Conservation (phyloP, 1,140 invertebrate species). For the Wasmannia auropunctata region DNA sequence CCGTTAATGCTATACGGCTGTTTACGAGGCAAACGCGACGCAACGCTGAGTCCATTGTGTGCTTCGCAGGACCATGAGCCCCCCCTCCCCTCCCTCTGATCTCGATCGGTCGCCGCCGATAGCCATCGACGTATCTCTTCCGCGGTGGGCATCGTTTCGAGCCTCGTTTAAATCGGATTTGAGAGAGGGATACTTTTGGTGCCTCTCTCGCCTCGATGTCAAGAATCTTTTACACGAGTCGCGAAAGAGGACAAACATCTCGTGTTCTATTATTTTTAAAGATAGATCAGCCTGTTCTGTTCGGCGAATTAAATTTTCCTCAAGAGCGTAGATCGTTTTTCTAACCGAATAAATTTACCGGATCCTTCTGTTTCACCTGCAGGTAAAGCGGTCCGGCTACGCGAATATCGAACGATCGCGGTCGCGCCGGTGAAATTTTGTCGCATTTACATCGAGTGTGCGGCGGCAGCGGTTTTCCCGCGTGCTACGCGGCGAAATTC, state of each 20-base stretch:
- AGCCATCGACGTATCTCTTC: not conserved
- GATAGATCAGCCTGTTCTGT: too few relatives aligned
- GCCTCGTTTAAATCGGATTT: not conserved
- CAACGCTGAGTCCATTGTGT: constrained; percentile 63
- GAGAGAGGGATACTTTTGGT: not conserved
- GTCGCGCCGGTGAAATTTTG: not conserved
- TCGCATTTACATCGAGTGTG: not conserved
- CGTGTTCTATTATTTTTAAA: not conserved
- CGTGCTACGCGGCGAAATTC: not conserved
- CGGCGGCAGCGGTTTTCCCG: not conserved
- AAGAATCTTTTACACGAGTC: not conserved
- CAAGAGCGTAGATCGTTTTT: not conserved
- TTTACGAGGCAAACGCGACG: constrained; percentile 66
- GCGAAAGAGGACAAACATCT: not conserved
- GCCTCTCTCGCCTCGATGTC: not conserved
- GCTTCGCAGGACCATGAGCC: not conserved
- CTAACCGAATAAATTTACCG: not conserved
- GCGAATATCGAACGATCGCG: not conserved
- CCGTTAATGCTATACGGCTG: constrained; percentile 73
- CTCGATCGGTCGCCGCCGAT: not conserved
- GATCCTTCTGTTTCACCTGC: not conserved
- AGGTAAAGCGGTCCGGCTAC: not conserved
- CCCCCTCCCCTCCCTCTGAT: too few relatives aligned
- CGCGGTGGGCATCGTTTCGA: not conserved
- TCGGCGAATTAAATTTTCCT: not conserved